Conservation (phyloP, 2,113 vertebrate species). For the Alosa alosa region DNA sequence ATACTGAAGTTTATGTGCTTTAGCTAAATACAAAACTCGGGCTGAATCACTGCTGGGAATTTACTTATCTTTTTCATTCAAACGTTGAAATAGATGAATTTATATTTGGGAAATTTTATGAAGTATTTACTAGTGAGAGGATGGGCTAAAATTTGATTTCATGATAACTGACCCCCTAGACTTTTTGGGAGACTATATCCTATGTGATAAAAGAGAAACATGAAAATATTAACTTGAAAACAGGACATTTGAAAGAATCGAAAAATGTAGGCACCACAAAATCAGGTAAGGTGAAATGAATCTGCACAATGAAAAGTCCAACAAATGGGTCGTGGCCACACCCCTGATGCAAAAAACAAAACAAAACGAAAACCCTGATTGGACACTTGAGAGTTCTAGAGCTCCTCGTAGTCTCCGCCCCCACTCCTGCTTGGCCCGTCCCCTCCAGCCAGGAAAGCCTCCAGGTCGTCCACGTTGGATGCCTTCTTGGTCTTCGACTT, state of each 20-base stretch:
- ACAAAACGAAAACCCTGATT: conserved; percentile 18
- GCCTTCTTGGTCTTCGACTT: conserved; percentile 62
- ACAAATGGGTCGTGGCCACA: not conserved
- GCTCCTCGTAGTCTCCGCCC: conserved; percentile 81
- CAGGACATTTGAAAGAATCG: conserved; percentile 1
- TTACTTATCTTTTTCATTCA: not conserved
- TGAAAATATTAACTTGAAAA: not conserved
- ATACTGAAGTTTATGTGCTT: not conserved
- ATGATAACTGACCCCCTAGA: not conserved
- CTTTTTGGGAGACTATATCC: not conserved
- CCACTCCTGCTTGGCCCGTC: conserved; percentile 51
- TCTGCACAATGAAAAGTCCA: not conserved
- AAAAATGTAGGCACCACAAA: conserved; percentile 28
- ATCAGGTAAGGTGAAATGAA: conserved; percentile 24
- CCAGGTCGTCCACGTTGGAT: conserved; percentile 72
- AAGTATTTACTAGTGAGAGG: not conserved
- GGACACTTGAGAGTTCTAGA: conserved; percentile 59
- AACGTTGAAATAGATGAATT: not conserved
- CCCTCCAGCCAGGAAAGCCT: conserved; percentile 78
- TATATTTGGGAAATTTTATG: not conserved
- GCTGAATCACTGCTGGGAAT: not conserved
- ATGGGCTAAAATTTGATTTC: not conserved
- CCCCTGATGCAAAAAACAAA: not conserved
- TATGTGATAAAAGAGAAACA: not conserved
- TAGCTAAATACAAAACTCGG: not conserved